A percentile compares a stretch with the other conserved stretches of the same genome.
phyloP scores from a whole-genome alignment of 2,888 invertebrate species.

The Caenorhabditis drosophilae region DNA sequence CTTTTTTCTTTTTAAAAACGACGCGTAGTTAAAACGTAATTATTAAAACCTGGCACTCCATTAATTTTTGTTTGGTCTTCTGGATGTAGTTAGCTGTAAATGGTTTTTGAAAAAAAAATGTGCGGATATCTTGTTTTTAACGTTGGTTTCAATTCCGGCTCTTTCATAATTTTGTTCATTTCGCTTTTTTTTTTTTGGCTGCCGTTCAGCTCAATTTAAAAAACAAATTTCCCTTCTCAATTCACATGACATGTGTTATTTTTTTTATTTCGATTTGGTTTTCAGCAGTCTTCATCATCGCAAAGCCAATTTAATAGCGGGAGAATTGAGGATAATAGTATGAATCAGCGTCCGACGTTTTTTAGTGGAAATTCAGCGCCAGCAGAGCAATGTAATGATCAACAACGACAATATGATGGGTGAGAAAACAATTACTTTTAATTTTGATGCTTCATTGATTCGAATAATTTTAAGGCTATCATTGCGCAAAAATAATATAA shows the following conservation, averaged over 20 bases:
- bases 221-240: neutral
- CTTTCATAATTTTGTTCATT: slow-evolving; percentile 10
- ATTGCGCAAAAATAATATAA: slow-evolving; percentile 20
- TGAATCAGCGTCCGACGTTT: slow-evolving; percentile 30
- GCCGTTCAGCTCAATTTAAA: slow-evolving; percentile 5
- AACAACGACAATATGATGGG: slow-evolving; percentile 14
- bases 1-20: slow-evolving; percentile 1
- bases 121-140: too few species aligned
- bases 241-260: neutral
- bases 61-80: too few species aligned
- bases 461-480: too few species aligned
- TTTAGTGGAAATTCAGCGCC: slow-evolving; percentile 14
- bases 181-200: slow-evolving; percentile 4
- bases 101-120: too few species aligned
- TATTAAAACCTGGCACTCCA: too few species aligned
- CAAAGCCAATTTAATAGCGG: slow-evolving; percentile 27
- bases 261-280: slow-evolving; percentile 2
- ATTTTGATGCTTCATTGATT: too few species aligned
- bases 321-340: slow-evolving; percentile 21
- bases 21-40: too few species aligned
- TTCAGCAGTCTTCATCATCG: slow-evolving; percentile 24
- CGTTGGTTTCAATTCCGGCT: too few species aligned
- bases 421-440: too few species aligned
- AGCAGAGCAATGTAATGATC: slow-evolving; percentile 6
- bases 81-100: too few species aligned